Base-by-base conservation (phyloP, 2,113 vertebrate genomes). In the Rhinogobius similis region DNA sequence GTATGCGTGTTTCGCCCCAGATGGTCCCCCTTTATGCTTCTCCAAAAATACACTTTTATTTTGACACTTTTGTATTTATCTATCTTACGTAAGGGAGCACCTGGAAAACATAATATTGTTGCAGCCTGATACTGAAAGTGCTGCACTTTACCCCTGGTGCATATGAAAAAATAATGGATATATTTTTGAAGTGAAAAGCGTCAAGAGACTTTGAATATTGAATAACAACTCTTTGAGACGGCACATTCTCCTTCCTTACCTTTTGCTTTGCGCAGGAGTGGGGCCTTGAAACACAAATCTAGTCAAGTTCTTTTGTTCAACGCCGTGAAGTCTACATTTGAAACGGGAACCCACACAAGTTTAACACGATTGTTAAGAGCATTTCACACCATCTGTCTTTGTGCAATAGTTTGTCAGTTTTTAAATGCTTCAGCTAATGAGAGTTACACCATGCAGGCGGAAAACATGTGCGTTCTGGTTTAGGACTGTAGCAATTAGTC, bases 161-260 rank as follows among this genome's bases (percentile, higher is more conserved):
- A 59, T 43, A 75, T 86, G 39, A 87, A 90, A 87, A 73, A 90
- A 84, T 85, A 85, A 85, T 50, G 69, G 79, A 65, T 50, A 64
- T 2, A 0, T 52, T 69, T 82, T 73, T 78, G 66, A 80, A 67
- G 78, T 68, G 68, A 75, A 77, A 88, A 88, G 77, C 64, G 70
- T 71, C 70, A 77, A 77, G 62, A 62, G 36, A 63, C 76, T 73
- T 55, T 79, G 78, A 86, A 86, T 83, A 83, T 79, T 87, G 79
- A 86, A 82, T 70, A 75, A 73, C 41, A 52, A 62, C 48, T 65
- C 56, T 18, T 27, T 3, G 6, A 63, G 48, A 64, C 18, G 46
- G 58, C 59, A 63, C 29, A 63, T 78, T 69, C 84, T 83, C 21
- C 84, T 76, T 77, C 53, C 65, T 26, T 43, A 18, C 53, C 32